Evolutionary conservation across 2,888 invertebrate species (phyloP).

Genomic region (Marronus borbonicus): DNA sequence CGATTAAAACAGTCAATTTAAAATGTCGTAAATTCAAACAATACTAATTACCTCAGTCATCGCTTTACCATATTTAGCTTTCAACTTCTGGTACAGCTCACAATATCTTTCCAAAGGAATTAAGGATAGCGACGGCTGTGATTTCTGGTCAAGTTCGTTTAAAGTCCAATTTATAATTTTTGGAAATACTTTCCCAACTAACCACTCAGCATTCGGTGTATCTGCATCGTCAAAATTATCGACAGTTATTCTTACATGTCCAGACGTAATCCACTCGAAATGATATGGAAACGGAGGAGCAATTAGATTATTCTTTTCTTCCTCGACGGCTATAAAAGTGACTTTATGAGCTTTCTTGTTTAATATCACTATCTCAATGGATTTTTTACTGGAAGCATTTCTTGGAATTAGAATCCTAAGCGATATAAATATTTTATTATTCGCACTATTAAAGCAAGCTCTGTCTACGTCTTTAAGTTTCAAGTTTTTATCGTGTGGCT

Average conservation of each 20-base stretch:
- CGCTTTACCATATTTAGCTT: constrained; percentile 83
- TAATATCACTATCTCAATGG: constrained; percentile 66
- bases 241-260: constrained; percentile 67
- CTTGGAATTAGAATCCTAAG: constrained; percentile 70
- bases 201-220: constrained; percentile 71
- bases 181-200: constrained; percentile 73
- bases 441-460: constrained; percentile 56
- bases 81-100: constrained; percentile 80
- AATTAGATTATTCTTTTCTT: constrained; percentile 67
- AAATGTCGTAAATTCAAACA: neutral
- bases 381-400: constrained; percentile 59
- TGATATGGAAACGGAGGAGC: constrained; percentile 73
- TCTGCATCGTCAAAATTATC: constrained; percentile 69
- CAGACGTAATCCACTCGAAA: constrained; percentile 61
- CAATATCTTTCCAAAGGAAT: constrained; percentile 81
- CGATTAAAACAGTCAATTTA: too few species aligned
- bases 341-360: constrained; percentile 68
- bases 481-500: constrained; percentile 62
- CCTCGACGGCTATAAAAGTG: constrained; percentile 72
- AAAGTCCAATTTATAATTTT: constrained; percentile 78
- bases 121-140: constrained; percentile 75
- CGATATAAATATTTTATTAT: constrained; percentile 65
- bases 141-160: constrained; percentile 63
- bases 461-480: constrained; percentile 57
- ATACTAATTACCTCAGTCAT: constrained; percentile 77